Evolutionary conservation across 2,113 vertebrate genomes (phyloP).

Genomic region (Psittacula cyanocephala): DNA sequence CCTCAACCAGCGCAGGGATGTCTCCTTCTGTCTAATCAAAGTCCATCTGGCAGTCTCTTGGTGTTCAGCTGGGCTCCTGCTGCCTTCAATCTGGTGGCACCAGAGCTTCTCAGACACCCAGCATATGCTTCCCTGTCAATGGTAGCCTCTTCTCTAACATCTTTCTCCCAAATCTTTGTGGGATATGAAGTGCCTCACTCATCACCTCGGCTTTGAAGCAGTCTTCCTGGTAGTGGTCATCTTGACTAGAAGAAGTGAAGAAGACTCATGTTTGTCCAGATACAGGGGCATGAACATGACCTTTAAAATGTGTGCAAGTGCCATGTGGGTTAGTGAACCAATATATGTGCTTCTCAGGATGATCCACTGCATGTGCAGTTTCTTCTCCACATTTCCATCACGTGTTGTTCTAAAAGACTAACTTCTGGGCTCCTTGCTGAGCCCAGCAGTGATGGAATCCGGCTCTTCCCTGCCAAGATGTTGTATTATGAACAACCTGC

Average conservation of each 20-base stretch:
- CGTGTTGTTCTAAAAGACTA: background rate
- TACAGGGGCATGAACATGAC: background rate
- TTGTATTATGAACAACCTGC: background rate
- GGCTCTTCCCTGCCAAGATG: background rate
- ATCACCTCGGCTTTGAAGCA: accelerated
- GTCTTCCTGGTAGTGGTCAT: background rate
- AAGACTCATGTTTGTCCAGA: background rate
- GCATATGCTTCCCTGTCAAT: background rate
- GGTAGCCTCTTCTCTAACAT: background rate
- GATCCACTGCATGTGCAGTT: background rate
- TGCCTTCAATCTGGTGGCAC: background rate
- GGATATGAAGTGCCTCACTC: background rate
- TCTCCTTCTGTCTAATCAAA: background rate
- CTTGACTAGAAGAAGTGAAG: background rate
- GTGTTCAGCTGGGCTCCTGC: background rate
- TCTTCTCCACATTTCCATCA: background rate
- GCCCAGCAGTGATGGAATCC: background rate
- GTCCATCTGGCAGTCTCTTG: background rate
- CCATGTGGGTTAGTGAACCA: background rate
- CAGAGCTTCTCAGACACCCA: background rate
- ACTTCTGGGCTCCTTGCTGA: background rate
- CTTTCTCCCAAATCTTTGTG: background rate
- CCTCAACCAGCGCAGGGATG: background rate
- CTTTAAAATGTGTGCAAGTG: background rate
- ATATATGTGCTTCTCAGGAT: accelerated